Base-by-base conservation (phyloP, 2,113 vertebrate genomes). In the Coptodon rendalli region DNA sequence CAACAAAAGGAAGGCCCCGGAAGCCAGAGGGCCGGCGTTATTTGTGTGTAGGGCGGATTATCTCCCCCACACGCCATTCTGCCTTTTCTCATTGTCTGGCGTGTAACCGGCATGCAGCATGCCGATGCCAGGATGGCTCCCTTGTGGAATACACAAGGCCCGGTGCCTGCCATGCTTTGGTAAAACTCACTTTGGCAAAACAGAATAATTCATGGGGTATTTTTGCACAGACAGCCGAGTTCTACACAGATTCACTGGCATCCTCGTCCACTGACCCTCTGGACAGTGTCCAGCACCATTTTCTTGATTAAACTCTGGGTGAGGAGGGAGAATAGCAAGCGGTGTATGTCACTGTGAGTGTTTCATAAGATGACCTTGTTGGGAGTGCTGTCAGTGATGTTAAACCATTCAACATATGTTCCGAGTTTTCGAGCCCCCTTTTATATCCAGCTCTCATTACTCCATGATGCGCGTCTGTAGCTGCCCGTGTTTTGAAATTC, bases 1-100 rank as follows among this genome's bases (percentile, higher is more conserved):
- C 92, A 90, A 89, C 92, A 92, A 95, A 94, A 91, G 91, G 76
- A 94, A 87, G 82, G 87, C 89, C 92, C 87, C 61, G 89, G 93
- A 95, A 95, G 90, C 89, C n/a, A n/a, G 63, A 85, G 90, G 84
- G 93, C 89, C 16, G 59, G 82, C 45, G 76, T 87, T 93, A 84
- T 92, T 91, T 93, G 91, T 89, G 87, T 22, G 68, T n/a, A 27
- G 82, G 86, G 87, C 19, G 87, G 93, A 95, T 95, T 95, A 92
- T 90, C 90, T 83, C 86, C 91, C 87, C 89, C 81, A 90, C 93
- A 92, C 78, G 85, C 82, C 83, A 89, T 91, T 90, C 89, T 87
- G 90, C 84, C 68, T 82, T 86, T 89, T 38, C 56, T 89, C 90
- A 91, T 95, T 95, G 94, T 94, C 87, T 93, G 89, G 85, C 6